Percentiles rank a stretch among this genome's conserved stretches.
phyloP scores from a whole-genome alignment of 1,140 invertebrate species.

The Caenorhabditis brenneri region DNA sequence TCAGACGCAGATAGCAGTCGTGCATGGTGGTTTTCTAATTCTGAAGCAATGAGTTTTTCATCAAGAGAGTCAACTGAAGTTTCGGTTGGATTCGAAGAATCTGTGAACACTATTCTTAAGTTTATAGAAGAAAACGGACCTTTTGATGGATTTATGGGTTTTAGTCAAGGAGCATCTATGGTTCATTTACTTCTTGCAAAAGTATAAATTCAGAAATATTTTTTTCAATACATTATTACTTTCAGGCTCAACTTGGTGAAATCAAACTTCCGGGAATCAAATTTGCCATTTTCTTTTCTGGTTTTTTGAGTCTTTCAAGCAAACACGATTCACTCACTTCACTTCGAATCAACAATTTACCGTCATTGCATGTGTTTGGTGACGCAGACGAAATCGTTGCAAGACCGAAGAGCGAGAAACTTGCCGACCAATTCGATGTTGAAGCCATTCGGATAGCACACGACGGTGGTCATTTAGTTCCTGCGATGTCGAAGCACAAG shows the following conservation, averaged over 20 bases:
- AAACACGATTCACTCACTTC: background rate
- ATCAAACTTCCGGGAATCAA: constrained; percentile 21
- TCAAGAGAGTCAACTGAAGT: constrained; percentile 4
- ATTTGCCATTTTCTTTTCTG: constrained; percentile 50
- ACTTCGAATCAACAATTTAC: background rate
- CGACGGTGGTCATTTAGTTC: constrained; percentile 48
- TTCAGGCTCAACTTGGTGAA: background rate
- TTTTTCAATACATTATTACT: background rate
- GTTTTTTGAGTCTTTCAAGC: constrained; percentile 44
- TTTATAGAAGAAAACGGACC: constrained; percentile 46
- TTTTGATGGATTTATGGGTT: constrained; percentile 45
- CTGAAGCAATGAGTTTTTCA: constrained; percentile 17
- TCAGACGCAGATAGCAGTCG: constrained; percentile 29
- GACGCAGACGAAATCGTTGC: constrained; percentile 39
- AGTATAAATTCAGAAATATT: background rate
- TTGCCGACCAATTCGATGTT: background rate
- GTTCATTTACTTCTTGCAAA: constrained; percentile 49
- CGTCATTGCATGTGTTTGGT: constrained; percentile 45
- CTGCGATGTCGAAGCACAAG: constrained; percentile 23
- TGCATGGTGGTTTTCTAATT: constrained; percentile 51
- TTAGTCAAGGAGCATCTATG: constrained; percentile 52
- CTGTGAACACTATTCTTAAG: constrained; percentile 3
- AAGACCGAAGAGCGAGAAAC: constrained; percentile 19
- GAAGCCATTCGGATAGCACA: background rate
- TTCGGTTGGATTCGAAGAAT: constrained; percentile 42